Evolutionary conservation across 2,113 vertebrate species (phyloP), one percentile per base, ranked within the genome.

Genomic region (Tychaedon coryphoeus): DNA sequence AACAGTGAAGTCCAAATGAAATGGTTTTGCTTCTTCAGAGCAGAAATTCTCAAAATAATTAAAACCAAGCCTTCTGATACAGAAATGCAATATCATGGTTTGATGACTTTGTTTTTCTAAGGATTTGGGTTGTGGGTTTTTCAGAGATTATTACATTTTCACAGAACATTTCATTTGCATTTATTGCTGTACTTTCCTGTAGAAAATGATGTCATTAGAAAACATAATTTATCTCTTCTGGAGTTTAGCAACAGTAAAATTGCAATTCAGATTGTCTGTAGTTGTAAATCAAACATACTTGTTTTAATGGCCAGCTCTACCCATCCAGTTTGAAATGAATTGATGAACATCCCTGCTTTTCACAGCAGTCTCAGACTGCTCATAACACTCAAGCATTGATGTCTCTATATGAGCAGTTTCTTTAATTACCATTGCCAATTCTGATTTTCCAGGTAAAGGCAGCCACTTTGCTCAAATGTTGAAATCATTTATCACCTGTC

Each of bases 361-460:
- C 86, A 69, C 72, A 78, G 73, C 57, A 72, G 65, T 72, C 53
- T 89, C 87, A 82, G 26, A 14, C 57, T 82, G 80, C 62, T 91
- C 34, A 6, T 57, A 87, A 62, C 43, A 36, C 47, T 78, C 40
- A 58, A 48, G n/a, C 45, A 76, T 1, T 90, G 87, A 82, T 67
- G 56, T 78, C 91, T 95, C 38, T 82, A 57, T 95, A 73, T 17
- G 69, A 87, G 23, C 19, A 66, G 29, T 29, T 89, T 57, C 73
- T 84, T 90, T 91, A 91, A 89, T 85, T 85, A 90, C 74, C 77
- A 51, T 85, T 75, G 62, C 87, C 84, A 95, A 51, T 91, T 93
- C 80, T 72, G 77, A 92, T 95, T 94, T 94, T 95, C 84, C 89
- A 95, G 83, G 73, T 93, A 72, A 95, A 95, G 25, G 61, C 64